Evolutionary conservation across 2,888 invertebrate species (phyloP), one percentile per base, ranked within the genome.

Genomic region (Heteropelma amictum): DNA sequence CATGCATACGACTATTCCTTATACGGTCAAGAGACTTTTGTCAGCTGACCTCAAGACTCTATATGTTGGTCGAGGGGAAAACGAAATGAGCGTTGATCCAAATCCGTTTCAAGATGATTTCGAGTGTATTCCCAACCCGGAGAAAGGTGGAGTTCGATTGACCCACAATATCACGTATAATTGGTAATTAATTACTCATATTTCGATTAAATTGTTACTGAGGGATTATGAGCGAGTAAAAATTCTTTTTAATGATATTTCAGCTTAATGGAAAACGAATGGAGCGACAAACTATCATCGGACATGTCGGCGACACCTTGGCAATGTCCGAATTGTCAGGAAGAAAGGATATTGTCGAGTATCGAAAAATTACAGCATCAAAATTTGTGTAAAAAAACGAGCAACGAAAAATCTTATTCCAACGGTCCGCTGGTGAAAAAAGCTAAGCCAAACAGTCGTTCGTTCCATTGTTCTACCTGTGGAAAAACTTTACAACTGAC

Each of bases 151-250:
- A 0, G 90, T 95, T 10, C 93, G 93, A 86, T 92, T 98, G 5
- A 95, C 95, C 0, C 94, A 95, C 80, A 95, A 95, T 89, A 91
- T 98, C 26, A 94, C 95, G 58, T 97, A 95, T 87, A 94, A 94
- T 80, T 93, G 93, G 92, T 93, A 89, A 91, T 91, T 12, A n/a
- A 14, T 3, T 26, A 19, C 1, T 49, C 12, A 4, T 21, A n/a
- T 14, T 12, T 2, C 26, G 17, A 51, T 28, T 17, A 12, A 30
- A 8, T 28, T 10, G 10, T 10, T n/a, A 33, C 17, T 19, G 0
- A 19, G 3, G 2, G n/a, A 1, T 8, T 1, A 10, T 10, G 4
- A 19, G 19, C 17, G 2, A 19, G n/a, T 21, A 21, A 6, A 5
- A 3, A 38, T 23, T 1, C 7, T 19, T 23, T 42, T 40, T 12